Evolutionary conservation across 1,140 invertebrate genomes (phyloP).

Genomic region (Chelonus insularis): DNA sequence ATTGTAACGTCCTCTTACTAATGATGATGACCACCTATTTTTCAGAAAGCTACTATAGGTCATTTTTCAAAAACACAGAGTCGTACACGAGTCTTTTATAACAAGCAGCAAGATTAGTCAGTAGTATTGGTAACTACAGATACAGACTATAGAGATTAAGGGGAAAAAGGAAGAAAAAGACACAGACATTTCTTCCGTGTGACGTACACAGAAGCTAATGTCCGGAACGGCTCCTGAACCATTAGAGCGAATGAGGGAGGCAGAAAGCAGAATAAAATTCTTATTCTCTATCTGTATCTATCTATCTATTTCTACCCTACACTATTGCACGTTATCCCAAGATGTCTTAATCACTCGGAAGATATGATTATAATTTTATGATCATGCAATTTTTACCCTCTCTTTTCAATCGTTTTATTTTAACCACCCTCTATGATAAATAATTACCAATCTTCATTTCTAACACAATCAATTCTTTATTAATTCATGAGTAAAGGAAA

Average conservation of each 20-base stretch:
- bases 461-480: too few relatives aligned
- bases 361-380: conserved; percentile 20
- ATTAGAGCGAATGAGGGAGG: conserved; percentile 42
- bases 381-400: conserved; percentile 19
- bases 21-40: conserved; percentile 56
- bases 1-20: conserved; percentile 42
- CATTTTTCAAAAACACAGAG: conserved; percentile 50
- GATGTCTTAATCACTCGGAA: conserved; percentile 17
- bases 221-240: conserved; percentile 54
- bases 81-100: conserved; percentile 20
- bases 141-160: conserved; percentile 13
- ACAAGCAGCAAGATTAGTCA: conserved; percentile 1
- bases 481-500: too few relatives aligned
- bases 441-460: too few relatives aligned
- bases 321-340: background rate
- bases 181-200: conserved; percentile 33
- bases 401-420: too few relatives aligned
- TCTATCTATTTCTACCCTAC: background rate
- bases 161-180: conserved; percentile 22
- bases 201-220: conserved; percentile 51
- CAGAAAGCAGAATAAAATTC: background rate
- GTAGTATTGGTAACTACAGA: conserved; percentile 23
- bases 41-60: conserved; percentile 39
- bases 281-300: background rate
- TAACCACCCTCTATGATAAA: too few relatives aligned